Evolutionary conservation across 2,797 vertebrate species (phyloP), one percentile per base, ranked within the genome.

Genomic region (Enteromius fasciolatus): DNA sequence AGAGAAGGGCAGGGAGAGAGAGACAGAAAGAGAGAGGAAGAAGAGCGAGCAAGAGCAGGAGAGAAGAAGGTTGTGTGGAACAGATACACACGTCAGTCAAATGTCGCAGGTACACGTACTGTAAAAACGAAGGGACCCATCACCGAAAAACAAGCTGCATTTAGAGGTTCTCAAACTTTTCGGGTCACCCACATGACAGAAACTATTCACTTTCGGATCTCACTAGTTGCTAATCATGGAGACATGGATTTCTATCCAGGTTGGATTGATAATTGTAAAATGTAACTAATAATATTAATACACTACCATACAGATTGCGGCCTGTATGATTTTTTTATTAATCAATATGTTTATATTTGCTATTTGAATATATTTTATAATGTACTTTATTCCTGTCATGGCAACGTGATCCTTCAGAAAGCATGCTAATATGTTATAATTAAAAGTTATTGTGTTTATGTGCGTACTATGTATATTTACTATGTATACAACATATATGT

Each of bases 11-110:
- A 84, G 68, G 11, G 69, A 17, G 63, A 28, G 12, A 64, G 50
- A 48, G 61, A 76, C 15, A 44, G 33, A 12, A 5, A 36, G 59
- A 63, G 64, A 68, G 15, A 73, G n/a, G n/a, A 28, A 72, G 83
- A 84, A 85, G 82, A 78, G 74, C 46, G 25, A 81, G 76, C 64
- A 74, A 82, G 48, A 36, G 46, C 48, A 3, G 63, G 63, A 68
- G 48, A 68, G 63, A 57, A 82, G 81, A 82, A 68, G 67, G 74
- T 84, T 78, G 64, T 54, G 44, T 59, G 76, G 76, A 76, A 78
- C 48, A 78, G 17, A 77, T 23, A 73, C 14, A n/a, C 76, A 48
- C 36, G 68, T 85, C 74, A 85, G 75, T 84, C 70, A 80, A 61
- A 67, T 15, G 36, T 76, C 84, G 67, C 9, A 33, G 66, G 31